Conservation (phyloP, 2,888 invertebrate genomes). For the Anthophora plumipes region DNA sequence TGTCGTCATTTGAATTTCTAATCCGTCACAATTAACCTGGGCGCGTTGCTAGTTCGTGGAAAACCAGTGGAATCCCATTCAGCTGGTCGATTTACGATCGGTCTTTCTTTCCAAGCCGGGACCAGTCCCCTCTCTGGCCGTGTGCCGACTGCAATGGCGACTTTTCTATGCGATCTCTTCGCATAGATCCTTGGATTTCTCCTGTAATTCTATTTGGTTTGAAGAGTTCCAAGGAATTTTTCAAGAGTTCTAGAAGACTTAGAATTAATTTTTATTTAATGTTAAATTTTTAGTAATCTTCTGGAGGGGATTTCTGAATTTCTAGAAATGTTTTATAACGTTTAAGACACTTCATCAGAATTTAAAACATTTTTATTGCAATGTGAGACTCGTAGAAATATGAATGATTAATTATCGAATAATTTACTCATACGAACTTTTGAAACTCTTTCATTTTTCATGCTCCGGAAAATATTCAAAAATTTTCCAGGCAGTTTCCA, state of each 20-base stretch:
- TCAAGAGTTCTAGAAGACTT: too few relatives aligned
- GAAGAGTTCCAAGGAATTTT: background rate
- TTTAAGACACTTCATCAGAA: too few relatives aligned
- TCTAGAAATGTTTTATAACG: too few relatives aligned
- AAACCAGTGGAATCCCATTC: slow-evolving; percentile 53
- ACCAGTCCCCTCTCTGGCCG: slow-evolving; percentile 13
- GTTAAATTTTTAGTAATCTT: too few relatives aligned
- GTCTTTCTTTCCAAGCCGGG: slow-evolving; percentile 17
- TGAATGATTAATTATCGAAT: too few relatives aligned
- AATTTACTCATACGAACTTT: too few relatives aligned
- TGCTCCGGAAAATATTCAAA: too few relatives aligned
- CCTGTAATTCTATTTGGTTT: background rate
- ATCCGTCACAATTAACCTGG: slow-evolving; percentile 52
- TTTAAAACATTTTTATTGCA: too few relatives aligned
- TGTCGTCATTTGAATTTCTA: slow-evolving; percentile 52
- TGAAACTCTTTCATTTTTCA: too few relatives aligned
- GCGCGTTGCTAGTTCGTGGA: slow-evolving; percentile 13
- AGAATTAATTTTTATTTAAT: background rate
- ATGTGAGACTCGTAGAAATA: too few relatives aligned
- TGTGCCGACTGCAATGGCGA: slow-evolving; percentile 13
- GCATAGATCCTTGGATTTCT: background rate
- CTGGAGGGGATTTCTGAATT: too few relatives aligned
- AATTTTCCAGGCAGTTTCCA: too few relatives aligned
- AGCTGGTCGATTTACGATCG: slow-evolving; percentile 49
- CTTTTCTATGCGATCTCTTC: background rate